Evolutionary conservation across 92 coral and sea anemone genomes (phyloP), one percentile per base, ranked within the genome.

Genomic region (Siderastrea radians): DNA sequence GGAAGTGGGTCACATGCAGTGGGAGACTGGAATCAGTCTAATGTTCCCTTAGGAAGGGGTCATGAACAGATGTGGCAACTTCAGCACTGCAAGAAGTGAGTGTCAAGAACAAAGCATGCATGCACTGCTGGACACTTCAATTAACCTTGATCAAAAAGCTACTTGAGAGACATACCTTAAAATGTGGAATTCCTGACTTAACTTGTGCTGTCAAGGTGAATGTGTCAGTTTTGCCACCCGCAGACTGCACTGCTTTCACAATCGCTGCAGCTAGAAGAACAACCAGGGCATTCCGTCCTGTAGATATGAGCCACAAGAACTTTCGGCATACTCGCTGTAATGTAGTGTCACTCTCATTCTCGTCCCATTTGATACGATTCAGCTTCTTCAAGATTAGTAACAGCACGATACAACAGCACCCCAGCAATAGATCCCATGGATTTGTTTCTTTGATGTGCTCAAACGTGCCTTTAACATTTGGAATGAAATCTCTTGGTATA

Each of bases 271-370:
- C 98, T 64, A 90, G 65, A 59, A 98, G 58, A 44, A 98, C 97
- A 47, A 93, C 91, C 47, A 98, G 78, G 19, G 98, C 98, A 90
- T 98, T 98, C 81, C 99, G 86, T 48, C 92, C 98, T n/a, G 94
- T 93, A 44, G 96, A 69, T 55, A 89, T 82, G 50, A 92, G 38
- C 99, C 99, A 98, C 49, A 98, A 80, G 54, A 96, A 81, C 87
- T 98, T 98, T 77, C 96, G 85, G 79, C 96, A 86, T 11, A 87
- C 66, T 65, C 89, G 91, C 86, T 98, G 98, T 19, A 68, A 87
- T 10, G 64, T 69, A 11, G 96, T 75, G 61, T 87, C 75, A 13
- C 88, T 59, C 64, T 88, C 92, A 4, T 86, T 74, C 38, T 95
- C 92, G 26, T 90, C 89, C 98, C 97, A 95, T 5, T 77, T 82